Evolutionary conservation across 2,797 vertebrate species (phyloP).

Genomic region (Eleutherodactylus coqui): DNA sequence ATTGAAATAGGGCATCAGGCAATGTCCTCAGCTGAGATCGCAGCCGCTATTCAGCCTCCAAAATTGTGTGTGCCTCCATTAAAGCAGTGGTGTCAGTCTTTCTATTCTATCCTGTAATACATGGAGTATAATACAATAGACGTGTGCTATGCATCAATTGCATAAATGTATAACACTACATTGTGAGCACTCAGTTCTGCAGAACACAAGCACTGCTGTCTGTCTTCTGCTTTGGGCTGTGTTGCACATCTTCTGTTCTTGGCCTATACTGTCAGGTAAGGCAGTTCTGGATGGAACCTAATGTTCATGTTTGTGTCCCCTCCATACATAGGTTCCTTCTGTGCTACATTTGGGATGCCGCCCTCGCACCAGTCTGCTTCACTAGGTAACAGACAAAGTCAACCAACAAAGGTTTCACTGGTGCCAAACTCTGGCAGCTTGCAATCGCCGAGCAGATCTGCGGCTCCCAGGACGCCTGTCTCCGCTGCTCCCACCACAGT

Average conservation of each 20-base stretch:
- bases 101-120: too few species aligned
- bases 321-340: neutral
- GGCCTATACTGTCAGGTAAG: neutral
- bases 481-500: neutral
- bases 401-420: constrained; percentile 20
- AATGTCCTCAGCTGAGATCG: too few species aligned
- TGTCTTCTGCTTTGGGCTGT: neutral
- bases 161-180: too few species aligned
- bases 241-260: neutral
- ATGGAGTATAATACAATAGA: too few species aligned
- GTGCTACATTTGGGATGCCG: constrained; percentile 36
- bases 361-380: constrained; percentile 16
- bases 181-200: too few species aligned
- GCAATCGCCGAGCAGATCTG: constrained; percentile 13
- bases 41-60: too few species aligned
- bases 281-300: neutral
- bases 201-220: too few species aligned
- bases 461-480: neutral
- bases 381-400: constrained; percentile 10
- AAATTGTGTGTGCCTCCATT: too few species aligned
- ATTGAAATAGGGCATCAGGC: too few species aligned
- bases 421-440: constrained; percentile 22
- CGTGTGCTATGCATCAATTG: too few species aligned
- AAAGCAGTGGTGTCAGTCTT: too few species aligned
- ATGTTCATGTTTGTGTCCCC: neutral